Base-by-base conservation (phyloP, 2,888 invertebrate genomes). In the Lithosia quadra region DNA sequence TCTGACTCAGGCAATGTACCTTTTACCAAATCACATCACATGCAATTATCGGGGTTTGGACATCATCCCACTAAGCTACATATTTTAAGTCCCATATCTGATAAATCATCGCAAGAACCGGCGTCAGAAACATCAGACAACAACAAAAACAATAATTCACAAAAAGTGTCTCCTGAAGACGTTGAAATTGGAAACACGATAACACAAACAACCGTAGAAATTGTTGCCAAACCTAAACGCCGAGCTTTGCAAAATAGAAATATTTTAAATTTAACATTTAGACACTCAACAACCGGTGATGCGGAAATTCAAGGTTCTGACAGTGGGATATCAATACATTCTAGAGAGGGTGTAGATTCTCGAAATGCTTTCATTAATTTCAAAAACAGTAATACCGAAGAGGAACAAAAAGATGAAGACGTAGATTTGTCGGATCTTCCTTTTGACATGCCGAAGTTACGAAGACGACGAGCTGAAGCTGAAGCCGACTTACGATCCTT, bases 381-480 rank as follows among this genome's bases (percentile, higher is more conserved):
- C 79, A 96, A 96, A 74, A 95, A 95, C 74, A 92, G 96, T 73
- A 96, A 96, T 71, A 95, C 95, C 64, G 94, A 93, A 77, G 92
- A 93, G 67, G 93, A 92, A 77, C 90, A 88, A 58, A 93, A 94
- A 75, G 94, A 94, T n/a, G 93, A 96, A 67, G 96, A 96, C 49
- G 96, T 96, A 66, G 97, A 97, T 84, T 92, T 97, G 75, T 96
- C 97, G 36, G 98, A 98, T 92, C 95, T 98, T 78, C 98, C 98
- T 2, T 98, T 98, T 84, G 98, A 98, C 84, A 98, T 98, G 98
- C 98, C 98, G 63, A 98, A 98, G 89, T 91, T 98, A 77, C 95
- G 98, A 69, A 95, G 98, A 74, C 96, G 97, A 83, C 92, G 96
- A 70, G 96, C 97, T 81, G 96, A 97, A 84, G 97, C 97, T 66